Evolutionary conservation across 2,888 invertebrate genomes (phyloP).

Genomic region (Drosophila vallismaia): DNA sequence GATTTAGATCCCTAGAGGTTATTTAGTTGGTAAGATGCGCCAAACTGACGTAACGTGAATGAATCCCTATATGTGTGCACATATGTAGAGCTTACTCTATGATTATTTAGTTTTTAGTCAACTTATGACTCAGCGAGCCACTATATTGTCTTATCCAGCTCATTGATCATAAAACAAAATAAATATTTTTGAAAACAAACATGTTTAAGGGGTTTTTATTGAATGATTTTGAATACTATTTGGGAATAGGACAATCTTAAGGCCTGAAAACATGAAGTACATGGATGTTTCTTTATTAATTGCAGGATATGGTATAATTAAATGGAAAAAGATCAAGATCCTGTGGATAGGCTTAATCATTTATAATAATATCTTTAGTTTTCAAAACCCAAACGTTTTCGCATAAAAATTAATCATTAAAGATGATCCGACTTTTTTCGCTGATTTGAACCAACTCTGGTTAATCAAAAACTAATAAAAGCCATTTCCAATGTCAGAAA

Average conservation of each 20-base stretch:
- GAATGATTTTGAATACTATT: too few relatives aligned
- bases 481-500: slow-evolving; percentile 15
- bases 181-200: slow-evolving; percentile 48
- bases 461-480: slow-evolving; percentile 7
- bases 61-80: slow-evolving; percentile 27
- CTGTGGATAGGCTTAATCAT: background rate
- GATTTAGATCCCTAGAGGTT: slow-evolving; percentile 73
- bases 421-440: background rate
- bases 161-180: slow-evolving; percentile 60
- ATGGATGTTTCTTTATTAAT: too few relatives aligned
- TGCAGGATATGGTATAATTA: background rate
- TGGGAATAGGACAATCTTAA: too few relatives aligned
- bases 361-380: background rate
- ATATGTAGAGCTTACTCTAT: slow-evolving; percentile 23
- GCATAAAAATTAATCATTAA: background rate
- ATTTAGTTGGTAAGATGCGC: slow-evolving; percentile 69
- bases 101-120: slow-evolving; percentile 73
- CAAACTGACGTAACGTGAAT: slow-evolving; percentile 43
- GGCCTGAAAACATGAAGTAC: too few relatives aligned
- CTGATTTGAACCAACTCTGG: background rate
- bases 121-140: slow-evolving; percentile 59
- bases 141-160: slow-evolving; percentile 57
- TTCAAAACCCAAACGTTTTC: background rate
- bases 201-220: slow-evolving; percentile 12
- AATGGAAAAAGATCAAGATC: background rate